These are phyloP conservation scores for Vipera ursinii DNA, from an alignment of 2,797 vertebrate genomes.

Conservation along the genomic window DNA sequence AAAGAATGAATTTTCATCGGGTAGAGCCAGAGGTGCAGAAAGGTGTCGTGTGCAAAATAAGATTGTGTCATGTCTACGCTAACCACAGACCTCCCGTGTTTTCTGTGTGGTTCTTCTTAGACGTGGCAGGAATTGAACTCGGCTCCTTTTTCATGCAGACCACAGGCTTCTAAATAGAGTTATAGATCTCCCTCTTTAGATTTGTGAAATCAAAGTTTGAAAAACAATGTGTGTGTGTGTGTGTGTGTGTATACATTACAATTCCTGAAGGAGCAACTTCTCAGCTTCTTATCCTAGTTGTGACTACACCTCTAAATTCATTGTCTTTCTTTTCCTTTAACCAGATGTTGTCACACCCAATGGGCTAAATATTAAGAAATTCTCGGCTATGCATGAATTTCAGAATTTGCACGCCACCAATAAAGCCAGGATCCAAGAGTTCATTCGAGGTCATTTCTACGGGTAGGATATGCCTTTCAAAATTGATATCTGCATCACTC, in stretches of 20 bases:
- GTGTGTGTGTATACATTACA: not conserved
- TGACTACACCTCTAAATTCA: not conserved
- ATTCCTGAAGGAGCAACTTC: not conserved
- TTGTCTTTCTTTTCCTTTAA: constrained; percentile 60
- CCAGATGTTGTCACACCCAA: constrained; percentile 94
- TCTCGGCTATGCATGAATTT: constrained; percentile 96
- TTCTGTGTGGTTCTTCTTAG: not conserved
- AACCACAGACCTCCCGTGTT: not conserved
- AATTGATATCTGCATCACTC: not conserved
- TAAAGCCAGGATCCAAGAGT: constrained; percentile 92
- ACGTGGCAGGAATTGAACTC: not conserved
- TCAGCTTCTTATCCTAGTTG: not conserved
- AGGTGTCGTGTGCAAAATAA: not conserved
- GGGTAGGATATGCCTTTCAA: constrained; percentile 77
- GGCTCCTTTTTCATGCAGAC: not conserved
- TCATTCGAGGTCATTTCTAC: constrained; percentile 95
- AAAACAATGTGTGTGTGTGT: not conserved
- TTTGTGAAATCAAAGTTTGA: not conserved
- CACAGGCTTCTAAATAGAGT: not conserved
- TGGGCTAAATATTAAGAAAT: constrained; percentile 94
- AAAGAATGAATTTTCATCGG: not conserved
- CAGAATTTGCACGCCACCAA: constrained; percentile 93
- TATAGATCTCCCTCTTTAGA: not conserved
- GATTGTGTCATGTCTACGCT: not conserved
- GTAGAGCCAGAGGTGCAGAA: not conserved